Base-by-base conservation (phyloP, 2,797 vertebrate species). In the Chaetodon trifasciatus region DNA sequence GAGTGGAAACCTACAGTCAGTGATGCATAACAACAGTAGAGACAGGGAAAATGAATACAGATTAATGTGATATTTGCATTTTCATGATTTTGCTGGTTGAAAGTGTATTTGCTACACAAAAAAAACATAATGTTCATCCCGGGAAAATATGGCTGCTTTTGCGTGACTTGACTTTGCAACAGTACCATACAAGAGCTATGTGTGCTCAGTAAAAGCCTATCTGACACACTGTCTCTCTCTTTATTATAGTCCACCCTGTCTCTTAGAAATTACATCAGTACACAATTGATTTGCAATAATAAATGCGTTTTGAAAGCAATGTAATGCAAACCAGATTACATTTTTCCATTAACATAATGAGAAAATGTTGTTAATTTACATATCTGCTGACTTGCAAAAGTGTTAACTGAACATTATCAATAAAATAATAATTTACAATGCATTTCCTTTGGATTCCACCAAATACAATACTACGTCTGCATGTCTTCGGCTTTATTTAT, bases 61-160 rank as follows among this genome's bases (percentile, higher is more conserved):
- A 55, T 61, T 0, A 66, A 61, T 28, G 6, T 52, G 15, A 62
- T 24, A 19, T 52, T 11, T 8, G 28, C 10, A 40, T 49, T 57
- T 66, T 49, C 15, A 4, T 6, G 6, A 8, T 57, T 39, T 23
- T 47, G 40, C 3, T 40, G 40, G 23, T 19, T 24, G 40, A 2
- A 24, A 3, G 5, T 39, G 39, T 39, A 39, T 57, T 35, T 57
- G 6, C 3, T 32, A 21, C 8, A 42, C 17, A 17, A 8, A 17
- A n/a, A 32, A 2, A 46, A 44, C 8, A 39, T 28, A 1, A 28
- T 13, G 8, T 69, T 55, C 16, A n/a, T 46, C 19, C 17, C 35
- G 32, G 23, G 10, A 69, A 77, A 46, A 56, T 68, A 56, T 37
- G n/a, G 11, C 55, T 17, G 8, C 15, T 69, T 23, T 12, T 76